Evolutionary conservation across 2,888 invertebrate species (phyloP).

Genomic region (Neoaliturus tenellus): DNA sequence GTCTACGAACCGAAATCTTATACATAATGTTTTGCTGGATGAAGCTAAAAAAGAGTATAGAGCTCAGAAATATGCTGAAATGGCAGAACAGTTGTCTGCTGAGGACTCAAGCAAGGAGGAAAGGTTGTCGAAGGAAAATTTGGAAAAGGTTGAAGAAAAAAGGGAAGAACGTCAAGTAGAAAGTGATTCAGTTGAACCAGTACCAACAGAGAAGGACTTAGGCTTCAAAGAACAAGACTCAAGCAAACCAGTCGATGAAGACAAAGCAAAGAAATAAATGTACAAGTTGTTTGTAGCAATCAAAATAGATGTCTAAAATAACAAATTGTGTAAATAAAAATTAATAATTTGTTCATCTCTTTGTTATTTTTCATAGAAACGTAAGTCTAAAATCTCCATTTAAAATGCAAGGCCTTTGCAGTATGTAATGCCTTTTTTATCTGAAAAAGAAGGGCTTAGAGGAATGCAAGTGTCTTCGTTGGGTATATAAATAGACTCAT

Average conservation of each 20-base stretch:
- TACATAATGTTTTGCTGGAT: slow-evolving; percentile 89
- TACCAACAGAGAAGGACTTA: neutral
- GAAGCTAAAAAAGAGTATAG: slow-evolving; percentile 89
- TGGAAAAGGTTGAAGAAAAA: neutral
- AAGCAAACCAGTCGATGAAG: neutral
- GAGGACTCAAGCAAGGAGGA: neutral
- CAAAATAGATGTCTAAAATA: neutral
- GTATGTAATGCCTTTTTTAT: too few species aligned
- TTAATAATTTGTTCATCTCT: too few species aligned
- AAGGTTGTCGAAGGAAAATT: neutral
- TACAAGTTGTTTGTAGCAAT: neutral
- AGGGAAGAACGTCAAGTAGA: neutral
- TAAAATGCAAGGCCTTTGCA: too few species aligned
- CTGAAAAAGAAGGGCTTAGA: too few species aligned
- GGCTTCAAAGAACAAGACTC: neutral
- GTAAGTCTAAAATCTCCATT: too few species aligned
- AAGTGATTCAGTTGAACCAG: neutral
- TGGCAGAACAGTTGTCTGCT: slow-evolving; percentile 72
- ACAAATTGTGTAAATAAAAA: neutral
- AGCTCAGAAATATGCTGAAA: slow-evolving; percentile 80
- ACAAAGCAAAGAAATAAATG: neutral
- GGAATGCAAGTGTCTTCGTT: too few species aligned
- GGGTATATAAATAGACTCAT: too few species aligned
- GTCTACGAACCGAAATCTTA: slow-evolving; percentile 78
- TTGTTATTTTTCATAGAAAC: too few species aligned